phyloP scores from a whole-genome alignment of 2,888 invertebrate species.

The Xestobium rufovillosum region DNA sequence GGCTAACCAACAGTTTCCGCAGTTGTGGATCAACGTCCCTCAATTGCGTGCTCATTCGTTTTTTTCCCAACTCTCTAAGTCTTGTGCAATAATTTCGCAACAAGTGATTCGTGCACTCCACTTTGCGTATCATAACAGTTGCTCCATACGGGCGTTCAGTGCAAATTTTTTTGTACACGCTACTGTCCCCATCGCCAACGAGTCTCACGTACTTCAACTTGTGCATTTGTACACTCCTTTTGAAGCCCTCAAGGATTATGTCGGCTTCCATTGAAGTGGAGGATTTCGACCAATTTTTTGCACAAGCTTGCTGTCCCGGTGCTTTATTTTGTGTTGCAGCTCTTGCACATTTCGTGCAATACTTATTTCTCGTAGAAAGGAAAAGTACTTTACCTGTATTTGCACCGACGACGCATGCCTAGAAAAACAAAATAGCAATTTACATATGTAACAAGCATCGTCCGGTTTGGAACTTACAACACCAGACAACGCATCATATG shows the following conservation, averaged over 20 bases:
- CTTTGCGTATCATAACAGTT: conserved; percentile 12
- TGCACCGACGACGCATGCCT: conserved; percentile 15
- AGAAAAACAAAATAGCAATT: too few relatives aligned
- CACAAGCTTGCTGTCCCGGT: conserved; percentile 12
- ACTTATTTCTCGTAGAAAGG: too few relatives aligned
- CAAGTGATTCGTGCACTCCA: conserved; percentile 18
- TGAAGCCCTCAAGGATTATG: too few relatives aligned
- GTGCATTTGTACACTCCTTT: conserved; percentile 14
- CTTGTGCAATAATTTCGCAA: conserved; percentile 15
- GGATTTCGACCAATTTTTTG: conserved; percentile 18
- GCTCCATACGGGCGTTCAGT: conserved; percentile 13
- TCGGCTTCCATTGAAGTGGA: conserved; percentile 19
- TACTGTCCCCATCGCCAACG: conserved; percentile 17
- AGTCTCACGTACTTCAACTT: conserved; percentile 17
- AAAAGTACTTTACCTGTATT: too few relatives aligned
- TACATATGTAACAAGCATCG: too few relatives aligned
- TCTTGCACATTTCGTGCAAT: neutral
- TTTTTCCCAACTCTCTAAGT: too few relatives aligned
- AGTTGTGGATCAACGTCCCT: too few relatives aligned
- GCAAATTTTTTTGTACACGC: conserved; percentile 10
- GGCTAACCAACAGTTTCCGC: too few relatives aligned
- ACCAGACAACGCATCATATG: conserved; percentile 31
- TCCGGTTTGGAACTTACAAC: too few relatives aligned
- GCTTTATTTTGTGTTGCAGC: neutral
- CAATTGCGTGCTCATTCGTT: too few relatives aligned